Conservation (phyloP, 2,888 invertebrate genomes). For the Hemicrepidius hirtus region DNA sequence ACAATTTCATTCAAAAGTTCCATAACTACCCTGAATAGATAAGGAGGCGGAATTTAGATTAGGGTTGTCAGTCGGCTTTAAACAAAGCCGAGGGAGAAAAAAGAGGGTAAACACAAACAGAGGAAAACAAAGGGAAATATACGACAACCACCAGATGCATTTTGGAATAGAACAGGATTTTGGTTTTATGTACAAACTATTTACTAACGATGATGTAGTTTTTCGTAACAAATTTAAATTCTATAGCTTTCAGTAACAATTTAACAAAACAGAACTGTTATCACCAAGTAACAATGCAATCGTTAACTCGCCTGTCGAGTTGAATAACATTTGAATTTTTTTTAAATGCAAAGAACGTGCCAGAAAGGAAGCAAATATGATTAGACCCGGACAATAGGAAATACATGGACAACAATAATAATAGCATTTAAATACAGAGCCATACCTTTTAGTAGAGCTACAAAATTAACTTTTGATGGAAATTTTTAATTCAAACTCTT, state of each 20-base stretch:
- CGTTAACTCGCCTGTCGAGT: neutral
- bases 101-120: neutral
- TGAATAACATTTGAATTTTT: constrained; percentile 14
- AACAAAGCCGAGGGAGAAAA: constrained; percentile 25
- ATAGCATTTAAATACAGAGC: constrained; percentile 33
- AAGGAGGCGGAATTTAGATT: constrained; percentile 27
- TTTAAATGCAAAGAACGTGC: constrained; percentile 39
- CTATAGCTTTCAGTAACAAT: too few species aligned
- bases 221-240: too few species aligned
- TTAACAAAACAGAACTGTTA: neutral
- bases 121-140: constrained; percentile 22
- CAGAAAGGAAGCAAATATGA: constrained; percentile 34
- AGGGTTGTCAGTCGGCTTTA: constrained; percentile 5
- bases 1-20: constrained; percentile 26
- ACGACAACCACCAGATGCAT: constrained; percentile 17
- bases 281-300: constrained; percentile 10
- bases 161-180: neutral
- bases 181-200: neutral
- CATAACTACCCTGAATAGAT: constrained; percentile 32
- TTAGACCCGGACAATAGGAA: constrained; percentile 34
- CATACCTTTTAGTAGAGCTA: constrained; percentile 50
- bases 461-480: constrained; percentile 31
- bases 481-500: too few species aligned
- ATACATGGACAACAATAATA: constrained; percentile 25
- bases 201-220: too few species aligned